phyloP scores from a whole-genome alignment of 2,113 vertebrate species.

The Microtus richardsoni region DNA sequence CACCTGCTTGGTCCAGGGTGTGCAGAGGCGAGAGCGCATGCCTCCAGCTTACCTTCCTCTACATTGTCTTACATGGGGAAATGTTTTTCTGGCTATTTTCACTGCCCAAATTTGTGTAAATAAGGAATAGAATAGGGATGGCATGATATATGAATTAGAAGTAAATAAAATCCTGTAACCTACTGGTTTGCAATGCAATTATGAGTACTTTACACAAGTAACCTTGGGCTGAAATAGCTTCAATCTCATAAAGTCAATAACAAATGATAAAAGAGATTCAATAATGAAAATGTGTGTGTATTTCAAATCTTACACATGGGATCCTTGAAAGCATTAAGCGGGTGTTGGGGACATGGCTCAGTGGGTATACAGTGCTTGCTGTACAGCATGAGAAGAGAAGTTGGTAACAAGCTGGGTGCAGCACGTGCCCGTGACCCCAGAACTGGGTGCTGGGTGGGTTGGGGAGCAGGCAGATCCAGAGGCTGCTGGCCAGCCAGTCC shows the following conservation, averaged over 20 bases:
- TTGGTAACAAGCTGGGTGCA: not conserved
- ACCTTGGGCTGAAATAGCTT: not conserved
- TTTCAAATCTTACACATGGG: not conserved
- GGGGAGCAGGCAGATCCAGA: not conserved
- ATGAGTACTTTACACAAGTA: not conserved
- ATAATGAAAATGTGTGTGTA: not conserved
- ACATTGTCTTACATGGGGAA: not conserved
- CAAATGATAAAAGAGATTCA: not conserved
- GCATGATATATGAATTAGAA: not conserved
- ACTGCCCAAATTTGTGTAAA: not conserved
- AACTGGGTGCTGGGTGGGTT: not conserved
- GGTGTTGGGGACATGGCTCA: not conserved
- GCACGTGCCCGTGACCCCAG: not conserved
- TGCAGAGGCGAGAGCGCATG: not conserved
- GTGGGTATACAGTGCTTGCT: not conserved
- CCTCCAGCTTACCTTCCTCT: not conserved
- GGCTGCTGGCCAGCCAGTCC: not conserved
- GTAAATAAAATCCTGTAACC: not conserved
- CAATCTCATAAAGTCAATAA: not conserved
- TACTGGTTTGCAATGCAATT: not conserved
- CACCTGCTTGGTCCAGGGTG: accelerated
- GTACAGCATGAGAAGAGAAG: not conserved
- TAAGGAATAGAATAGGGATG: not conserved
- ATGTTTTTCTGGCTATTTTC: not conserved
- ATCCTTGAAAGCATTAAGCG: not conserved